Evolutionary conservation across 2,797 vertebrate species (phyloP).

Genomic region (Mergus octosetaceus): DNA sequence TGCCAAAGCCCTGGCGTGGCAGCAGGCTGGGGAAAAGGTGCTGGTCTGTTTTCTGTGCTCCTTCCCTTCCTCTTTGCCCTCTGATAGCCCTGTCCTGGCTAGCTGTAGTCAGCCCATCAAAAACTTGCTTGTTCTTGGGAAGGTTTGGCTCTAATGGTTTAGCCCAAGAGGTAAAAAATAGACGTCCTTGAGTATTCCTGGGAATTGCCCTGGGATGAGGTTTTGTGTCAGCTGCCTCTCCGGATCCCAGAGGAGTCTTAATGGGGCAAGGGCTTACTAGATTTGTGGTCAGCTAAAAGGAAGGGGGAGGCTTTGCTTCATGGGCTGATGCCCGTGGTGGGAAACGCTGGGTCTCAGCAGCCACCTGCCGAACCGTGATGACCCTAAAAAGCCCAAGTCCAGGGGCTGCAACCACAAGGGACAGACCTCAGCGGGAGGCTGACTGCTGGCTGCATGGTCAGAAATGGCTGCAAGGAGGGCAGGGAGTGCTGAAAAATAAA

Average conservation of each 20-base stretch:
- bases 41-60: not conserved
- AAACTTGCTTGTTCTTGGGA: not conserved
- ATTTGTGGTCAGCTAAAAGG: not conserved
- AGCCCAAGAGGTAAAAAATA: not conserved
- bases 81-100: not conserved
- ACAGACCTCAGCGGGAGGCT: not conserved
- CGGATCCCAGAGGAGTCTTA: not conserved
- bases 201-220: not conserved
- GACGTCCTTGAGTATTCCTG: not conserved
- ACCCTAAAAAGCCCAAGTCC: not conserved
- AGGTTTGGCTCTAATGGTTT: not conserved
- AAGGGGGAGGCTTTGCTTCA: not conserved
- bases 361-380: not conserved
- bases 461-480: not conserved
- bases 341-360: not conserved
- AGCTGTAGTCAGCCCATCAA: not conserved
- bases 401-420: not conserved
- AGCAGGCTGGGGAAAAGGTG: not conserved
- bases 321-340: not conserved
- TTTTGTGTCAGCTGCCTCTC: accelerated
- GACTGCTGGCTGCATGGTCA: not conserved
- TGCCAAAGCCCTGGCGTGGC: too few relatives aligned
- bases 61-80: not conserved
- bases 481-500: not conserved
- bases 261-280: not conserved